Evolutionary conservation across 2,888 invertebrate species (phyloP).

Genomic region (Nymphalis urticae): DNA sequence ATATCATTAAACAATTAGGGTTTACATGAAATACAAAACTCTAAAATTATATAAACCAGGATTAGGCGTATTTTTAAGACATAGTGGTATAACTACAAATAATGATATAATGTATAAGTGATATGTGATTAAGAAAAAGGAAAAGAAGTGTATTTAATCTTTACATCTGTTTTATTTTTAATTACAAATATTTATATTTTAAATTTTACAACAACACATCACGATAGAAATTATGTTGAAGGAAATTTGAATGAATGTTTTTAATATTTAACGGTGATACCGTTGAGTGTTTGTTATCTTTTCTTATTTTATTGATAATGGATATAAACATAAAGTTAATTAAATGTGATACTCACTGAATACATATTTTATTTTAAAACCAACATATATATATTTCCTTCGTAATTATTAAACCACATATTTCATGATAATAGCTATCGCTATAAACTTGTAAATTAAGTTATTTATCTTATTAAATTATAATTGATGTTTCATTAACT

Average conservation of each 20-base stretch:
- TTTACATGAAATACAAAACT: too few relatives aligned
- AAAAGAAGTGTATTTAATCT: neutral
- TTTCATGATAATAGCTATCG: too few relatives aligned
- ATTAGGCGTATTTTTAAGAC: neutral
- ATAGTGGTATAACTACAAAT: neutral
- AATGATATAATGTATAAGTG: neutral
- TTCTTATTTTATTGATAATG: neutral
- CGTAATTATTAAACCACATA: too few relatives aligned
- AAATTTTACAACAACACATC: neutral
- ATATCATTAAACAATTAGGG: too few relatives aligned
- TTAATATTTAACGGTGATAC: too few relatives aligned
- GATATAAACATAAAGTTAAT: neutral
- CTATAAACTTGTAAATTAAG: too few relatives aligned
- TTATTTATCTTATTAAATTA: too few relatives aligned
- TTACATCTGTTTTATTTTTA: neutral
- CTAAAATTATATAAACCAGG: neutral
- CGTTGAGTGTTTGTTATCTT: neutral
- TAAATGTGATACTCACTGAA: slow-evolving; percentile 14
- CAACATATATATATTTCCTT: neutral
- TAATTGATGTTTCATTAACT: too few relatives aligned
- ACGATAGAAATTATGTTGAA: neutral
- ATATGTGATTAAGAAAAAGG: neutral
- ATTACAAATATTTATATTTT: neutral
- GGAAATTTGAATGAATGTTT: neutral
- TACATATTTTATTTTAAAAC: slow-evolving; percentile 1